These are phyloP conservation scores for Platyura marginata DNA, from an alignment of 1,140 invertebrate genomes.

Conservation along the genomic window DNA sequence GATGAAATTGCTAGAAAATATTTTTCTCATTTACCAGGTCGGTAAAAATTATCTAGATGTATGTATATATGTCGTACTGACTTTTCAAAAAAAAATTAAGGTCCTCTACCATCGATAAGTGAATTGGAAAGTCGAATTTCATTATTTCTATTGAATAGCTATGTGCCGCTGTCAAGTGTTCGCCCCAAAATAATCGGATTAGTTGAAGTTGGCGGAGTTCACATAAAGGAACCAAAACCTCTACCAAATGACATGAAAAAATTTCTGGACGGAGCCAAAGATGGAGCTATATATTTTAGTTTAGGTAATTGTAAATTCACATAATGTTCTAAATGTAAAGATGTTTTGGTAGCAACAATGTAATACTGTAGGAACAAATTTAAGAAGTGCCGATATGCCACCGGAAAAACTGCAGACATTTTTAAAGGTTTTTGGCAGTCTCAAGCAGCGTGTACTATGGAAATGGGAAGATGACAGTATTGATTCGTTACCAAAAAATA, in stretches of 20 bases:
- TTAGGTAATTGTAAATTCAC: too few relatives aligned
- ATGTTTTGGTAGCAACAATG: too few relatives aligned
- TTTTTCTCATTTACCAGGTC: too few relatives aligned
- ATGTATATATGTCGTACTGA: too few relatives aligned
- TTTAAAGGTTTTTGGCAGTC: too few relatives aligned
- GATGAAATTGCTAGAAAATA: too few relatives aligned
- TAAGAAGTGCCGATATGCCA: constrained; percentile 25
- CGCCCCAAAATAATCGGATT: too few relatives aligned
- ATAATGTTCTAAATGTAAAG: background rate
- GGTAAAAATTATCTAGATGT: too few relatives aligned
- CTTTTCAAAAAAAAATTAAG: constrained; percentile 7
- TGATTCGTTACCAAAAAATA: too few relatives aligned
- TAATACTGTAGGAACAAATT: constrained; percentile 23
- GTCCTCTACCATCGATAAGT: constrained; percentile 25
- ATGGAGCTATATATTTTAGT: constrained; percentile 39
- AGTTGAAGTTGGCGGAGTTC: constrained; percentile 21
- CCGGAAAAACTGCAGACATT: constrained; percentile 25
- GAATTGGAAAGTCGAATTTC: constrained; percentile 29
- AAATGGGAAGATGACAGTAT: too few relatives aligned
- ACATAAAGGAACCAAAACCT: constrained; percentile 17
- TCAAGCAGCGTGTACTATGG: too few relatives aligned
- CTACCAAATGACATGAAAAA: constrained; percentile 21
- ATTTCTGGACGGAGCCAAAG: constrained; percentile 23
- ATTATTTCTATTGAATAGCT: constrained; percentile 18
- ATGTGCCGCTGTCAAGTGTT: constrained; percentile 16